These are phyloP conservation scores for Sparus aurata DNA, from an alignment of 2,797 vertebrate species.

Conservation along the genomic window DNA sequence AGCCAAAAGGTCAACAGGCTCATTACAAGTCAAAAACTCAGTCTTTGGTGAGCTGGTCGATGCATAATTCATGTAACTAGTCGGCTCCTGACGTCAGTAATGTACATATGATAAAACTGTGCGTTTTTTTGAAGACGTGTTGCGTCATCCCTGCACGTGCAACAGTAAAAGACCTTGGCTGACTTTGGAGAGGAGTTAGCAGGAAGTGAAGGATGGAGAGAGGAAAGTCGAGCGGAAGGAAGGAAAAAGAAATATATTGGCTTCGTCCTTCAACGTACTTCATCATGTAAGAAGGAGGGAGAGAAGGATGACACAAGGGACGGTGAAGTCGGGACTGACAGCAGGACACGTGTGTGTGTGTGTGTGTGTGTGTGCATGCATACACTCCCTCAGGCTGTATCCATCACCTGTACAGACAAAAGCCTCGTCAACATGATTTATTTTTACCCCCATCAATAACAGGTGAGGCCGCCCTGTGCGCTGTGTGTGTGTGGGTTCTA, in stretches of 20 bases:
- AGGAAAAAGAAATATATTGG: conserved; percentile 13
- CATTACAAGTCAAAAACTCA: no score
- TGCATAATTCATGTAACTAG: no score
- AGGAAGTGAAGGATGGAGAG: conserved; percentile 27
- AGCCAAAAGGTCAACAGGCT: no score
- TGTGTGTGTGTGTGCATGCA: conserved; percentile 15
- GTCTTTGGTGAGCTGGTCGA: no score
- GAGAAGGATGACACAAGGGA: conserved; percentile 25
- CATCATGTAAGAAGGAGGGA: conserved; percentile 26
- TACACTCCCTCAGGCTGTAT: conserved; percentile 60
- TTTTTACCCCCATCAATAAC: conserved; percentile 70
- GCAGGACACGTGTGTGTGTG: conserved; percentile 28
- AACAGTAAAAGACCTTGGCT: background rate
- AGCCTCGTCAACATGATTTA: conserved; percentile 66
- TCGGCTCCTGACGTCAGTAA: no score
- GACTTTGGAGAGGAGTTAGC: conserved; percentile 7
- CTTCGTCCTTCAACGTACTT: conserved; percentile 29
- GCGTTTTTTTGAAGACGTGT: background rate
- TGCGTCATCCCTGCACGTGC: background rate
- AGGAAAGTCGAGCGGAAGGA: conserved; percentile 8
- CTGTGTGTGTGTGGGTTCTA: background rate
- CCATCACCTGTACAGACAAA: conserved; percentile 60
- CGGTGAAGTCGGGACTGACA: background rate
- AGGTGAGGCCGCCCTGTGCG: conserved; percentile 38
- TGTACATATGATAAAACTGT: background rate